A percentile compares a stretch with the other conserved stretches of the same genome.
Evolutionary conservation across 2,113 vertebrate species (phyloP).

Genomic region (Cervus canadensis): DNA sequence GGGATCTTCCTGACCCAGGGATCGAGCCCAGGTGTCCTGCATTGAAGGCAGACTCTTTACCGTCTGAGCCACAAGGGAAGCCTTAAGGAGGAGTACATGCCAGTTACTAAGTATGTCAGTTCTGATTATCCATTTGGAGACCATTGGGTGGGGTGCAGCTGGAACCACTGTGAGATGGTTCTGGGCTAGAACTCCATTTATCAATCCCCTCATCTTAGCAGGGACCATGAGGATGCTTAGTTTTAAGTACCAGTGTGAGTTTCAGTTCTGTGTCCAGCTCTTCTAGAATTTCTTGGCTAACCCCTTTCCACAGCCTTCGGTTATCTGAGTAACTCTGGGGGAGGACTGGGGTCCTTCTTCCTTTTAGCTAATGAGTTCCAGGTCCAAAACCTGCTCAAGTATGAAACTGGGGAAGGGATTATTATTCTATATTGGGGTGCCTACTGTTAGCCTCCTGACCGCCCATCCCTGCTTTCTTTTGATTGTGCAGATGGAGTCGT

Average conservation of each 20-base stretch:
- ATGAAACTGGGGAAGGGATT: background rate
- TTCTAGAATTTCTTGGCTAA: background rate
- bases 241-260: background rate
- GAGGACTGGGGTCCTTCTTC: background rate
- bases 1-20: background rate
- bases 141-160: background rate
- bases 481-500: background rate
- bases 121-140: background rate
- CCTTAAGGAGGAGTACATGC: background rate
- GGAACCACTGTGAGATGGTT: background rate
- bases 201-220: background rate
- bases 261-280: background rate
- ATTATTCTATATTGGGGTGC: background rate
- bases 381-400: background rate
- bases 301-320: background rate
- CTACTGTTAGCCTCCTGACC: background rate
- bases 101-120: background rate
- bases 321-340: background rate
- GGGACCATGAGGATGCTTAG: background rate
- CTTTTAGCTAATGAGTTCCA: background rate
- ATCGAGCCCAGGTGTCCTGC: background rate
- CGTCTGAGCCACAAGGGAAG: background rate
- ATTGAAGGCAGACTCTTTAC: background rate
- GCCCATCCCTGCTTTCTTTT: background rate
- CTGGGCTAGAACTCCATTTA: background rate